Evolutionary conservation across 2,888 invertebrate species (phyloP), one percentile per base, ranked within the genome.

Genomic region (Dasysyrphus albostriatus): DNA sequence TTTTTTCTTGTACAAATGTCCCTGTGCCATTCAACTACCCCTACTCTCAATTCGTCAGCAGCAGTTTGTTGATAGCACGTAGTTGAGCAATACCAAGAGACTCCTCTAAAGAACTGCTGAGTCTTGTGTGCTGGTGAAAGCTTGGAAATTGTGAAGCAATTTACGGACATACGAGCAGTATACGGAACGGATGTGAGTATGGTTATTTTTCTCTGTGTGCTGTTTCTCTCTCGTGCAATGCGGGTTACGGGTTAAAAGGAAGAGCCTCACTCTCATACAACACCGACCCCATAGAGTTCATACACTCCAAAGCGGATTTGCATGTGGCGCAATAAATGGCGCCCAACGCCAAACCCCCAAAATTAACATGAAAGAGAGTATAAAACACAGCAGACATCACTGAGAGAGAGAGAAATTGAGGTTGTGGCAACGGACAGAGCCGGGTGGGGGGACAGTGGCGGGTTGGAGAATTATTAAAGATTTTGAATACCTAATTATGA

Each of bases 401-500:
- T 6, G 0, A 49, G 37, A 51, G 54, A 54, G 54, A 69, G 7
- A 65, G 37, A 39, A 54, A 69, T 54, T 39, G 77, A 63, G 79
- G 51, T 65, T 42, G 44, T 24, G 69, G 69, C 67, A 54, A 56
- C 44, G 44, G 54, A 85, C 29, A 8, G 32, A 24, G 79, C 88
- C 88, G 90, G 89, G 90, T 89, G 42, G 32, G 47, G 12, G 39
- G 19, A 19, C 54, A 49, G 39, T 37, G 54, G 58, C 47, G 61
- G 72, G 67, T 77, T 77, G 69, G 65, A 67, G 79, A 79, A 92
- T 92, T 92, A 92, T 92, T 92, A 92, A 92, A 91, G 91, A 92
- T 92, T 92, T 92, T 92, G 92, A 92, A 92, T 92, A 92, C 92
- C 92, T 93, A 92, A 92, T 92, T 92, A 92, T 92, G 92, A 93